Percentiles rank a stretch among this genome's conserved stretches.
Conservation (phyloP, 2,113 vertebrate species). For the Indri indri region DNA sequence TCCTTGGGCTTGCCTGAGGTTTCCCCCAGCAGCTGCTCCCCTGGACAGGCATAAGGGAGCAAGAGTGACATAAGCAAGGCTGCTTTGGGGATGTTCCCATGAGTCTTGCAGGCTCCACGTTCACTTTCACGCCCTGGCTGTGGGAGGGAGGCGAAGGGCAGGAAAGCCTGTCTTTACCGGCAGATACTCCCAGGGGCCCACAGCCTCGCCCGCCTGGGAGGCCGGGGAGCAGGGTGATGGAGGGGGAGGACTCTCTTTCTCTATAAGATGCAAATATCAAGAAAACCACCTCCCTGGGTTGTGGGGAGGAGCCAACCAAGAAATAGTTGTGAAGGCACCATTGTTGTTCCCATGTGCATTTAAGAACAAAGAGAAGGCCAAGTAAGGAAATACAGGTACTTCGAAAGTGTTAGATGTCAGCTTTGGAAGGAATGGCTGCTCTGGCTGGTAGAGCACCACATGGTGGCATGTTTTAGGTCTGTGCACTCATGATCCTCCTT, state of each 20-base stretch:
- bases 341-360: too few species aligned
- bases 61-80: too few species aligned
- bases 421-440: neutral
- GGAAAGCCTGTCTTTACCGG: neutral
- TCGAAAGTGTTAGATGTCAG: neutral
- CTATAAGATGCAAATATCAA: neutral
- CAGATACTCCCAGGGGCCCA: neutral
- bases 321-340: neutral
- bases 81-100: rapidly evolving
- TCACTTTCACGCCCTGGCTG: neutral
- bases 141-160: too few species aligned
- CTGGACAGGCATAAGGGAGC: neutral
- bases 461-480: rapidly evolving
- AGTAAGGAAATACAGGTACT: neutral
- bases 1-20: neutral
- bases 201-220: too few species aligned
- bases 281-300: neutral
- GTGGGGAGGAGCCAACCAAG: neutral
- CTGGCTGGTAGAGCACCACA: rapidly evolving
- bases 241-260: neutral
- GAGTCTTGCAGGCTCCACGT: neutral
- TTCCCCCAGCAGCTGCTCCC: neutral
- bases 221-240: neutral
- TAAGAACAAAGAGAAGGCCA: neutral
- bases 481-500: too few species aligned